Evolutionary conservation across 2,888 invertebrate species (phyloP).

Genomic region (Chrysopilus asiliformis): DNA sequence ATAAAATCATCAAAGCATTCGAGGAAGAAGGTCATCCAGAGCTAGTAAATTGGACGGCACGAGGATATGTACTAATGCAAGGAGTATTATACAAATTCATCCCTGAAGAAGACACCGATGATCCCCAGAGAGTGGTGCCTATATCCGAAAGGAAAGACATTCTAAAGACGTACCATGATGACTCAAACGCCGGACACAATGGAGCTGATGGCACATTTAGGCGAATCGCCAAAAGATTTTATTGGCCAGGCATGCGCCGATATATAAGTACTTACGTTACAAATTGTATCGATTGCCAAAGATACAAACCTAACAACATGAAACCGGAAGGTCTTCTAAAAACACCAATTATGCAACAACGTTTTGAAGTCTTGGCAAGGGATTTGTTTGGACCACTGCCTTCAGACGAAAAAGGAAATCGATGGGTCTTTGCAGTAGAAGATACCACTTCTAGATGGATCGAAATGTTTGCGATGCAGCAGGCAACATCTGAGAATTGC

Average conservation of each 20-base stretch:
- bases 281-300: slow-evolving; percentile 21
- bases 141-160: slow-evolving; percentile 9
- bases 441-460: background rate
- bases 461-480: background rate
- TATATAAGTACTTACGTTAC: slow-evolving; percentile 19
- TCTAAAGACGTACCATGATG: slow-evolving; percentile 12
- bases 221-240: slow-evolving; percentile 16
- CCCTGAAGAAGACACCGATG: background rate
- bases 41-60: background rate
- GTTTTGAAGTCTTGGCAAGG: background rate
- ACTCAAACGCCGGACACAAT: slow-evolving; percentile 20
- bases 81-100: slow-evolving; percentile 4
- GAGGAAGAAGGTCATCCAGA: slow-evolving; percentile 1
- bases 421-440: too few relatives aligned
- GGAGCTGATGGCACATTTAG: slow-evolving; percentile 16
- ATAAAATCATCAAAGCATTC: slow-evolving; percentile 15
- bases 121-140: background rate
- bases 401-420: slow-evolving; percentile 1
- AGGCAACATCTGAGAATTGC: slow-evolving; percentile 2
- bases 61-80: background rate
- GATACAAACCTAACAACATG: slow-evolving; percentile 22
- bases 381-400: background rate
- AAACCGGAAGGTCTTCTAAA: too few relatives aligned
- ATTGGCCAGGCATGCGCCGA: slow-evolving; percentile 20
- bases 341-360: too few relatives aligned